A percentile compares a stretch with the other conserved stretches of the same genome.
phyloP scores from a whole-genome alignment of 2,113 vertebrate species.

The Epinephelus moara region DNA sequence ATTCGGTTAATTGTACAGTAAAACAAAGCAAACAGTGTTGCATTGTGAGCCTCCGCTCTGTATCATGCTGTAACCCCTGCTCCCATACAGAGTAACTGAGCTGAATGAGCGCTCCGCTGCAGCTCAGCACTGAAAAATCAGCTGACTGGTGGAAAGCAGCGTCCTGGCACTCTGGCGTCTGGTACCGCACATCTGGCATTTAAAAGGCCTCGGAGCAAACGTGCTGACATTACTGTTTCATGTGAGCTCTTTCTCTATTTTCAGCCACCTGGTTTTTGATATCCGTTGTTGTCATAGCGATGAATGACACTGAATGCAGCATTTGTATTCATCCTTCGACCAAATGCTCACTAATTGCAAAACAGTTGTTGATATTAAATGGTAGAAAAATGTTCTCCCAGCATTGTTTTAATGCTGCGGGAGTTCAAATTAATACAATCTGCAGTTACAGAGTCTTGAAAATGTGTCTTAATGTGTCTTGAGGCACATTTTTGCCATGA shows the following conservation, averaged over 20 bases:
- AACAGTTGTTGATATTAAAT: not conserved
- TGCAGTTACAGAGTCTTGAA: not conserved
- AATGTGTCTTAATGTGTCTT: not conserved
- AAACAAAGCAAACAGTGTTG: slow-evolving; percentile 29
- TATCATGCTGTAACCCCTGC: slow-evolving; percentile 19
- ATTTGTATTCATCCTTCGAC: slow-evolving; percentile 16
- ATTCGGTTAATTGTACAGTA: slow-evolving; percentile 7
- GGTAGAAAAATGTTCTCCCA: not conserved
- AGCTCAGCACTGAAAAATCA: slow-evolving; percentile 56
- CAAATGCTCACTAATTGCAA: slow-evolving; percentile 27
- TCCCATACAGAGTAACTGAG: slow-evolving; percentile 33
- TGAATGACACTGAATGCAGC: slow-evolving; percentile 38
- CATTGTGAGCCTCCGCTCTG: slow-evolving; percentile 14
- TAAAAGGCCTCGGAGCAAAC: slow-evolving; percentile 70
- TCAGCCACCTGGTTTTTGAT: slow-evolving; percentile 62
- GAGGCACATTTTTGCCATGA: not conserved
- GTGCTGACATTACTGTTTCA: slow-evolving; percentile 70
- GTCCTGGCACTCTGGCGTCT: slow-evolving; percentile 59
- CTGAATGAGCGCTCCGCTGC: slow-evolving; percentile 40
- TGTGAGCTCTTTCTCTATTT: slow-evolving; percentile 48
- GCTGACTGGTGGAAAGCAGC: slow-evolving; percentile 71
- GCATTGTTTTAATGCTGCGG: not conserved
- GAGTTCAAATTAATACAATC: not conserved
- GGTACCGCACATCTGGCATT: slow-evolving; percentile 79
- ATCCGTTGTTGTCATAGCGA: slow-evolving; percentile 55